Percentiles rank a stretch among this genome's conserved stretches.
phyloP scores from a whole-genome alignment of 2,797 vertebrate species.

The Sarcophilus harrisii region DNA sequence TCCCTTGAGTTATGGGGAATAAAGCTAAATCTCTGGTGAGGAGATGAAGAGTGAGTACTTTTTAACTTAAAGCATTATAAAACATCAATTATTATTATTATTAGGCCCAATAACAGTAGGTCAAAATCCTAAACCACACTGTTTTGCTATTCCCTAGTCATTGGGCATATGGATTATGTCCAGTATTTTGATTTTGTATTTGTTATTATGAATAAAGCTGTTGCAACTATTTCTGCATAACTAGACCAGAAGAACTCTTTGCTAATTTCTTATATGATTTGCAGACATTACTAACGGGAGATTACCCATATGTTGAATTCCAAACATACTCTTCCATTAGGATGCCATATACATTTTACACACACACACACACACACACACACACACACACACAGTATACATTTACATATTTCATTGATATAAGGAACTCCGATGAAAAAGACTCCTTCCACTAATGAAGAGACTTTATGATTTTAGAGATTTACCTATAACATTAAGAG shows the following conservation, averaged over 20 bases:
- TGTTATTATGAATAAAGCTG: not conserved
- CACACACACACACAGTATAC: not conserved
- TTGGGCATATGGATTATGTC: not conserved
- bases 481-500: not conserved
- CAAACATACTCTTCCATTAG: not conserved
- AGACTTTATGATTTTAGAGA: not conserved
- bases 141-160: not conserved
- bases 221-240: not conserved
- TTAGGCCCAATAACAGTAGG: not conserved
- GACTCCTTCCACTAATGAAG: not conserved
- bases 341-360: not conserved
- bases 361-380: not conserved
- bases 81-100: not conserved
- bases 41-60: not conserved
- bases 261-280: not conserved
- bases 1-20: not conserved
- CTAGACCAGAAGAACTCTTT: not conserved
- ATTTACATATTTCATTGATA: not conserved
- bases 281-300: not conserved
- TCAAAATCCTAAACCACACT: conserved; percentile 11
- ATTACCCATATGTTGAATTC: not conserved
- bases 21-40: not conserved
- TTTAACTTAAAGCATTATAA: not conserved
- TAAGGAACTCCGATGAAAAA: not conserved
- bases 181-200: not conserved